phyloP scores from a whole-genome alignment of 2,888 invertebrate species.

The Drosophila nigritarsus region DNA sequence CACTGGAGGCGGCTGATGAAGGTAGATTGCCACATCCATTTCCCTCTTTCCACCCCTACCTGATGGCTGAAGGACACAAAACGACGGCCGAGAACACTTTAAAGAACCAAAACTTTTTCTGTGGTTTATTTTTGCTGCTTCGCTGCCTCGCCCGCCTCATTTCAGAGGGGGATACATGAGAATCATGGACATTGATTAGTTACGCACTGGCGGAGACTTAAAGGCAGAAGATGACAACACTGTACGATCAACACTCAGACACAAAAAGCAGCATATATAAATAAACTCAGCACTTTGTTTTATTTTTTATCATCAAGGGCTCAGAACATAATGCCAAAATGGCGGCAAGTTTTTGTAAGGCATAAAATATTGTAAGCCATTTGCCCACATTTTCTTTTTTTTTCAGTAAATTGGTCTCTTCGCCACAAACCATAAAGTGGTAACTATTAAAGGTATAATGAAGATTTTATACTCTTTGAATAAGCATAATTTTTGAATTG shows the following conservation, averaged over 20 bases:
- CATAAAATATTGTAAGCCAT: slow-evolving; percentile 39
- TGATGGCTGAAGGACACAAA: slow-evolving; percentile 40
- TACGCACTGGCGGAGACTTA: slow-evolving; percentile 41
- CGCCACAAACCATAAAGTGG: slow-evolving; percentile 2
- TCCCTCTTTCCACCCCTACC: not conserved
- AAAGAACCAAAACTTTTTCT: slow-evolving; percentile 44
- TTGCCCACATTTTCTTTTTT: slow-evolving; percentile 20
- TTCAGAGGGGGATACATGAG: not conserved
- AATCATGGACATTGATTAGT: slow-evolving; percentile 67
- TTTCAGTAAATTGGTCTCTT: slow-evolving; percentile 9
- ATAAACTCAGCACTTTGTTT: slow-evolving; percentile 33
- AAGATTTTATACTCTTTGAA: slow-evolving; percentile 15
- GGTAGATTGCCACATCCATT: slow-evolving; percentile 47
- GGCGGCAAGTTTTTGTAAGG: slow-evolving; percentile 32
- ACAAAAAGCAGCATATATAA: slow-evolving; percentile 30
- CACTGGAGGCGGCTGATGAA: slow-evolving; percentile 53
- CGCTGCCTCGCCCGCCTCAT: slow-evolving; percentile 19
- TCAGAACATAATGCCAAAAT: slow-evolving; percentile 44
- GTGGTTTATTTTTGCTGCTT: slow-evolving; percentile 47
- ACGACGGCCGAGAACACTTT: slow-evolving; percentile 37
- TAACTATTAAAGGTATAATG: slow-evolving; percentile 2
- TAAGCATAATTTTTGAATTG: not conserved
- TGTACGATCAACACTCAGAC: slow-evolving; percentile 23
- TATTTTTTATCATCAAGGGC: slow-evolving; percentile 33
- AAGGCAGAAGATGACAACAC: slow-evolving; percentile 19